Base-by-base conservation (phyloP, 1,140 invertebrate genomes). In the Vanessa atalanta region DNA sequence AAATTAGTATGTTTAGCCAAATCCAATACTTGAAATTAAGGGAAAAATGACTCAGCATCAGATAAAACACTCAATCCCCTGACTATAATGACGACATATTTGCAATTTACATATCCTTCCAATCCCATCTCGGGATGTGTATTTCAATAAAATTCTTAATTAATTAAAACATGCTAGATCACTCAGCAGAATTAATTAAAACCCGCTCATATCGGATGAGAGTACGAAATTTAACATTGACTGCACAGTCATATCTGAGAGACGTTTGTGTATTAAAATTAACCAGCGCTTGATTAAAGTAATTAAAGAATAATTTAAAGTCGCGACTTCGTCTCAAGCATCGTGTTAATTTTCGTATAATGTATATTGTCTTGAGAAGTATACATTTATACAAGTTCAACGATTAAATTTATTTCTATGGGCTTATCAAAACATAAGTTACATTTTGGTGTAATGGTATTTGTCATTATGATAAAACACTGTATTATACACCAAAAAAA, bases 241-340 rank as follows among this genome's bases (percentile, higher is more conserved):
- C 57, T 61, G 14, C 57, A 61, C 57, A 61, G 37, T 37, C 57
- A 37, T 61, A 43, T 14, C 48, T 51, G 23, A 13, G 11, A 57
- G 57, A 61, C 57, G 57, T 57, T 57, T n/a, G 57, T 61, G 57
- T 31, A 37, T 61, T 61, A 61, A 15, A 31, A 61, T 61, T 61
- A 61, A 61, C 26, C 31, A 37, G 53, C 3, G 14, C 53, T 57
- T 57, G 57, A 61, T 61, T 61, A 61, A 61, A 61, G 12, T 61
- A 37, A 57, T 57, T 57, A 23, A 57, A 55, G 13, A n/a, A 0
- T 14, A 0, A n/a, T 50, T 15, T 50, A 4, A 50, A 50, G 2
- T 50, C 11, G 15, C 15, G 15, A 50, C 15, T 50, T 50, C 48
- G 12, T 50, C 48, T 50, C 4, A 50, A 50, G n/a, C 15, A 50